Evolutionary conservation across 2,888 invertebrate genomes (phyloP).

Genomic region (Mythimna lalbum): DNA sequence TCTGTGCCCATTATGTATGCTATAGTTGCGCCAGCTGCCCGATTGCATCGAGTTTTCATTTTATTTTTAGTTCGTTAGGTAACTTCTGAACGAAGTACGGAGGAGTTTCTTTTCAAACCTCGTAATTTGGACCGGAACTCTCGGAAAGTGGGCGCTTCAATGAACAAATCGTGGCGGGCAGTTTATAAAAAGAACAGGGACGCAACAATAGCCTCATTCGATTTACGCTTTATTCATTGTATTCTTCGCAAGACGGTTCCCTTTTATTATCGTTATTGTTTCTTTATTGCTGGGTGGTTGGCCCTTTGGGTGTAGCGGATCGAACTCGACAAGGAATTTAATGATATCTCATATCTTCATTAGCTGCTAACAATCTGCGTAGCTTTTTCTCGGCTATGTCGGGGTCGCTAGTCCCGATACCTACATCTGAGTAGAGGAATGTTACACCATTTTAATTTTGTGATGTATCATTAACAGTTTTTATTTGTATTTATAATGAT

Average conservation of each 20-base stretch:
- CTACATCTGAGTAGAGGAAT: no score
- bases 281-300: conserved; percentile 68
- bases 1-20: conserved; percentile 62
- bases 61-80: conserved; percentile 78
- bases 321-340: conserved; percentile 62
- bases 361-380: conserved; percentile 37
- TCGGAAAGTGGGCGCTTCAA: conserved; percentile 72
- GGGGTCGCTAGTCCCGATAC: no score
- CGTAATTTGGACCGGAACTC: conserved; percentile 81
- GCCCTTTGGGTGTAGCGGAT: conserved; percentile 64
- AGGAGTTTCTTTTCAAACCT: conserved; percentile 76
- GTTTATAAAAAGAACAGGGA: conserved; percentile 78
- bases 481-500: no score
- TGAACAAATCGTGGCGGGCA: conserved; percentile 77
- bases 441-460: no score
- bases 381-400: no score
- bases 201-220: conserved; percentile 81
- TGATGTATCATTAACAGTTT: no score
- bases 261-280: conserved; percentile 76
- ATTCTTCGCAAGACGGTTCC: conserved; percentile 70
- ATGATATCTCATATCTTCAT: conserved; percentile 62
- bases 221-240: conserved; percentile 78
- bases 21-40: conserved; percentile 60
- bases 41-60: conserved; percentile 73
- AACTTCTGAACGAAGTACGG: conserved; percentile 68